Conservation (phyloP, 2,113 vertebrate species). For the Misgurnus mizolepis region DNA sequence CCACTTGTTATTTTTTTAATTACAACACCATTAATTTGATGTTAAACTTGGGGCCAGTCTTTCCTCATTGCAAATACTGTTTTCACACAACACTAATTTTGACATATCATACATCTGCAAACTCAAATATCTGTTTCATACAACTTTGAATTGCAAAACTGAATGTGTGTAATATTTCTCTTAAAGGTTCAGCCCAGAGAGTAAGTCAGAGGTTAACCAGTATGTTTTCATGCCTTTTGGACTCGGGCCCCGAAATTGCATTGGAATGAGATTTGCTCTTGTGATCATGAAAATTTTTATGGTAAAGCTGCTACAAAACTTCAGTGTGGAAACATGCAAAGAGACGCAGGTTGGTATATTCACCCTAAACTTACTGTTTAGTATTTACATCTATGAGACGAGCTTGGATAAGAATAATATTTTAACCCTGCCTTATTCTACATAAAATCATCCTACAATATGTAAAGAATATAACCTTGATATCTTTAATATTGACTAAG, state of each 20-base stretch:
- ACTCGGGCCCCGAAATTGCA: conserved; percentile 80
- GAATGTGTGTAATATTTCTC: neutral
- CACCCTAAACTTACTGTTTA: neutral
- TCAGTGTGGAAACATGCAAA: conserved; percentile 74
- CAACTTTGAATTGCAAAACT: neutral
- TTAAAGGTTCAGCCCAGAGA: conserved; percentile 79
- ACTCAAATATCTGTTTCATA: neutral
- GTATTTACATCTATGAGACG: neutral
- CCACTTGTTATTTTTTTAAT: too few relatives aligned
- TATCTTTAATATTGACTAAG: too few relatives aligned
- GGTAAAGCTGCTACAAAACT: conserved; percentile 74
- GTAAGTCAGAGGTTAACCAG: conserved; percentile 66
- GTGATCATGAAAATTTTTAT: conserved; percentile 73
- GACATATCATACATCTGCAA: too few relatives aligned
- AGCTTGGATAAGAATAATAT: too few relatives aligned
- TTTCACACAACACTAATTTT: too few relatives aligned
- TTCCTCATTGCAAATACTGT: too few relatives aligned
- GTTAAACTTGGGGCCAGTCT: too few relatives aligned
- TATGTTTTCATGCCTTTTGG: conserved; percentile 81
- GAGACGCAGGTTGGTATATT: conserved; percentile 77
- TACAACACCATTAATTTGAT: too few relatives aligned
- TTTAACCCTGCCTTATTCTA: too few relatives aligned
- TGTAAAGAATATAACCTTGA: too few relatives aligned
- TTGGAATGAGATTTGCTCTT: conserved; percentile 81
- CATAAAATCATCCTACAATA: too few relatives aligned